Conservation (phyloP, 2,888 invertebrate genomes). For the Lasioglossum leucozonium region DNA sequence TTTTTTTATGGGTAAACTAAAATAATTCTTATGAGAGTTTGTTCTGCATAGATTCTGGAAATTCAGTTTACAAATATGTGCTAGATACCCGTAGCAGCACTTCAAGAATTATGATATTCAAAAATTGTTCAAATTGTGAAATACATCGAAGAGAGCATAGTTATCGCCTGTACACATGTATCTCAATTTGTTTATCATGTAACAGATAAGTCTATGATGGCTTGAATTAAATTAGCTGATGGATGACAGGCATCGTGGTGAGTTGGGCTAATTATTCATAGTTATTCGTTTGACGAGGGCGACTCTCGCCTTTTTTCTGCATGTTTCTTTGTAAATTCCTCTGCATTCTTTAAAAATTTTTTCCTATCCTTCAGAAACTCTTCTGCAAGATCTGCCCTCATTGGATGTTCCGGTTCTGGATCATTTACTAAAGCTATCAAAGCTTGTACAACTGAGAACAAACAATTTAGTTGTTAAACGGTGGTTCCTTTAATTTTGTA, state of each 20-base stretch:
- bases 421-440: conserved; percentile 98
- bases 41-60: background rate
- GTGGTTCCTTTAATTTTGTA: background rate
- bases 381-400: conserved; percentile 98
- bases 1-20: background rate
- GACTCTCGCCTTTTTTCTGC: conserved; percentile 94
- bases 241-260: conserved; percentile 82
- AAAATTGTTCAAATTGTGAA: background rate
- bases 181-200: conserved; percentile 65
- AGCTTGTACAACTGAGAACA: conserved; percentile 95
- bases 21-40: background rate
- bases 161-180: conserved; percentile 78
- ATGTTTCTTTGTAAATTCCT: conserved; percentile 98
- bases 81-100: background rate
- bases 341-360: conserved; percentile 99
- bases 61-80: background rate
- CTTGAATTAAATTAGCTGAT: conserved; percentile 69
- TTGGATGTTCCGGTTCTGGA: conserved; percentile 99
- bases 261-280: conserved; percentile 75
- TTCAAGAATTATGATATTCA: background rate
- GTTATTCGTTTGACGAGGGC: conserved; percentile 81
- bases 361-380: conserved; percentile 98
- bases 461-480: background rate
- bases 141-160: background rate
- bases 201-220: conserved; percentile 64